Evolutionary conservation across 2,797 vertebrate species (phyloP).

Genomic region (Aselliscus stoliczkanus): DNA sequence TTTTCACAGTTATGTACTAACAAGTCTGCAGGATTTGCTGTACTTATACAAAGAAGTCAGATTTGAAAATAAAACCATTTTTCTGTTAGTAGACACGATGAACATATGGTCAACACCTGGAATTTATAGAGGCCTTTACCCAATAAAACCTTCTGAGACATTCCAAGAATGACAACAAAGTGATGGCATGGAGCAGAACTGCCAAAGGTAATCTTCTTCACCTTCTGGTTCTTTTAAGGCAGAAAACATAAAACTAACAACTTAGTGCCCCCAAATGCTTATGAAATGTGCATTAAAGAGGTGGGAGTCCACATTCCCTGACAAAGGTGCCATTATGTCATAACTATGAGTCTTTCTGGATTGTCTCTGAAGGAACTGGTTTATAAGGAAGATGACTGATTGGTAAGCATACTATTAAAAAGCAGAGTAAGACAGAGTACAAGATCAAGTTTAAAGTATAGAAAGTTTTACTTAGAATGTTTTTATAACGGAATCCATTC

Average conservation of each 20-base stretch:
- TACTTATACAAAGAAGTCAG: constrained; percentile 71
- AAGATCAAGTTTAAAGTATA: constrained; percentile 54
- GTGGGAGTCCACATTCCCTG: constrained; percentile 17
- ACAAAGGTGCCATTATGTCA: constrained; percentile 67
- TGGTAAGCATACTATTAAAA: constrained; percentile 60
- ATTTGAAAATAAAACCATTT: constrained; percentile 71
- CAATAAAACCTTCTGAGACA: constrained; percentile 81
- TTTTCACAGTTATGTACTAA: constrained; percentile 74
- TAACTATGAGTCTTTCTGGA: constrained; percentile 54
- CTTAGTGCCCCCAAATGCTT: constrained; percentile 61
- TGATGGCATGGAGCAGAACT: constrained; percentile 70
- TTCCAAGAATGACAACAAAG: constrained; percentile 78
- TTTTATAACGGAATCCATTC: constrained; percentile 37
- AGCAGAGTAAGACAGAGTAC: constrained; percentile 6
- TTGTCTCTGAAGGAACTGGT: constrained; percentile 55
- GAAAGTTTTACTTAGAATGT: constrained; percentile 45
- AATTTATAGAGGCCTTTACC: constrained; percentile 77
- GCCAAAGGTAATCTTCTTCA: constrained; percentile 75
- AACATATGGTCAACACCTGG: constrained; percentile 81
- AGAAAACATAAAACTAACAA: constrained; percentile 71
- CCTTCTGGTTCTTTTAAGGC: constrained; percentile 71
- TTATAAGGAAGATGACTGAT: constrained; percentile 60
- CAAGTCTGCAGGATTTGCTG: constrained; percentile 71
- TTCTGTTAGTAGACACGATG: constrained; percentile 74
- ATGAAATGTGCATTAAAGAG: constrained; percentile 74